A percentile compares a stretch with the other conserved stretches of the same genome.
phyloP scores from a whole-genome alignment of 2,113 vertebrate species.

The Hippocampus mohnikei region DNA sequence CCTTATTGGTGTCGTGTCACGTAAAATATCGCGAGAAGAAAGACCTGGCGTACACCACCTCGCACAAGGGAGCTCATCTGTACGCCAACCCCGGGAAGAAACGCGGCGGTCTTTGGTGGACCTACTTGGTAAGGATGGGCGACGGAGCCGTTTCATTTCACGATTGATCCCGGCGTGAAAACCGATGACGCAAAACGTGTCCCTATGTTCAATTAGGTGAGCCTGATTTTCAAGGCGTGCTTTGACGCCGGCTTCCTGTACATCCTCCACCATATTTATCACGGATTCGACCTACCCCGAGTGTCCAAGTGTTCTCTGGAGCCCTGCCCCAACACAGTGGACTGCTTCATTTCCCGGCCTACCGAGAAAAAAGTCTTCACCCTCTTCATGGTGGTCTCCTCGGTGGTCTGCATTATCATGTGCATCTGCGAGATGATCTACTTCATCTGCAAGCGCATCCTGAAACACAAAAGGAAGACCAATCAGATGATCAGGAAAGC shows the following conservation, averaged over 20 bases:
- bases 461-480: constrained; percentile 41
- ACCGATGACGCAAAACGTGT: background rate
- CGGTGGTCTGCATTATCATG: constrained; percentile 80
- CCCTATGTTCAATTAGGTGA: constrained; percentile 47
- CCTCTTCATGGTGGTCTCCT: constrained; percentile 85
- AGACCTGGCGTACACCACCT: constrained; percentile 50
- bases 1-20: constrained; percentile 86
- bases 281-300: constrained; percentile 77
- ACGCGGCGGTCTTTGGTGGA: constrained; percentile 90
- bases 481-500: background rate
- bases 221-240: constrained; percentile 81
- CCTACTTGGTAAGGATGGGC: constrained; percentile 75
- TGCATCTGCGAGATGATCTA: constrained; percentile 83
- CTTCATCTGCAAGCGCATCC: constrained; percentile 77
- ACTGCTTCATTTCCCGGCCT: constrained; percentile 87
- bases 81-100: constrained; percentile 82
- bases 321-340: constrained; percentile 86
- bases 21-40: constrained; percentile 86
- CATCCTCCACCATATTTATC: constrained; percentile 78
- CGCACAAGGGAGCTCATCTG: constrained; percentile 33
- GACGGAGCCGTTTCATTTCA: background rate
- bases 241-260: constrained; percentile 84
- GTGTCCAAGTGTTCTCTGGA: constrained; percentile 77
- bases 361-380: constrained; percentile 94
- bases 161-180: background rate